Conservation (phyloP, 1,140 invertebrate species). For the Eumaeus atala region DNA sequence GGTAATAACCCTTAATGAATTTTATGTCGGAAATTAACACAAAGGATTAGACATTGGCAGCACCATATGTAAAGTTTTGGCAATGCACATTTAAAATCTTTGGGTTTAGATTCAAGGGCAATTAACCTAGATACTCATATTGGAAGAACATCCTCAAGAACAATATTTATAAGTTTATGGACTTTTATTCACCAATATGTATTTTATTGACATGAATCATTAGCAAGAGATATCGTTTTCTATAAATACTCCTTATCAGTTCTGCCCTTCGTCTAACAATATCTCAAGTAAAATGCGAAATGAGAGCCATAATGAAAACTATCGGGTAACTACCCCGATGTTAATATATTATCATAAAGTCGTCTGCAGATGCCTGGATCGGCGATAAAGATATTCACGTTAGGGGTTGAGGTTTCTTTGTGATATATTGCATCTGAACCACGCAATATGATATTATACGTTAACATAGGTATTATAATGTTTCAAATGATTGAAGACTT, state of each 20-base stretch:
- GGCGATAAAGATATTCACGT: slow-evolving; percentile 26
- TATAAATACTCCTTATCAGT: slow-evolving; percentile 61
- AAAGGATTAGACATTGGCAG: no score
- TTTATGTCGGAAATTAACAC: no score
- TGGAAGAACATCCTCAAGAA: no score
- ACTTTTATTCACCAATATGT: no score
- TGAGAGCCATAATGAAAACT: slow-evolving; percentile 61
- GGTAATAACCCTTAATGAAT: no score
- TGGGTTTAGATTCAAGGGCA: no score
- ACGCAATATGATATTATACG: no score
- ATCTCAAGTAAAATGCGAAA: slow-evolving; percentile 50
- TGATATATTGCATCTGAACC: slow-evolving; percentile 1
- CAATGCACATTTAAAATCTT: no score
- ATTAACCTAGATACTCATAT: no score
- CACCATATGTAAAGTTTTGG: no score
- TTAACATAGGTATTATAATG: no score
- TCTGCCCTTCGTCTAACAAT: slow-evolving; percentile 49
- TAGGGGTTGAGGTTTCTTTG: slow-evolving; percentile 13
- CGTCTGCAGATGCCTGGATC: slow-evolving; percentile 39
- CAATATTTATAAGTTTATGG: no score
- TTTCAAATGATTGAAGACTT: not conserved
- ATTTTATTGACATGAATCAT: not conserved
- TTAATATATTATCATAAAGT: slow-evolving; percentile 59
- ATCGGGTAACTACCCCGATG: slow-evolving; percentile 40
- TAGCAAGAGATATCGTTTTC: slow-evolving; percentile 49